A percentile compares a stretch with the other conserved stretches of the same genome.
These are phyloP conservation scores for Mellilla xanthometata DNA, from an alignment of 2,888 invertebrate genomes.

Conservation along the genomic window DNA sequence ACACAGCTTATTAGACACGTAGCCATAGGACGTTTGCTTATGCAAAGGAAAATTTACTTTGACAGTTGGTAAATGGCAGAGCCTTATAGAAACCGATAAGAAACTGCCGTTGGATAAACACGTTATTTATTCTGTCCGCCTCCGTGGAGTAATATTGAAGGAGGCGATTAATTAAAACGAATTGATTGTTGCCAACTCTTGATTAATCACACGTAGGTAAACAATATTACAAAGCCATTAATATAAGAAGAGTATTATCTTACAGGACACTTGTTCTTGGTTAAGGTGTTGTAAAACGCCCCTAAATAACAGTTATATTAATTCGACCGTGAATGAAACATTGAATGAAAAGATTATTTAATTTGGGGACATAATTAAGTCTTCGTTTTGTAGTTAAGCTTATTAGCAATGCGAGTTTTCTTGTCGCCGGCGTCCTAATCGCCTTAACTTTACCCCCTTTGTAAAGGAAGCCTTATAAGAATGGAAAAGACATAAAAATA, in stretches of 20 bases:
- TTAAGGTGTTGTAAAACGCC: too few relatives aligned
- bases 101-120: slow-evolving; percentile 10
- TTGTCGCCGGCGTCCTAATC: slow-evolving; percentile 20
- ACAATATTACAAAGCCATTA: not conserved
- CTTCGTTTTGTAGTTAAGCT: slow-evolving; percentile 18
- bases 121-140: slow-evolving; percentile 25
- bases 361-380: not conserved
- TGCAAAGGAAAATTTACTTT: slow-evolving; percentile 25
- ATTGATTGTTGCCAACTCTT: slow-evolving; percentile 1
- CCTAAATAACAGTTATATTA: too few relatives aligned
- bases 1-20: slow-evolving; percentile 32
- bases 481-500: not conserved
- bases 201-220: slow-evolving; percentile 6
- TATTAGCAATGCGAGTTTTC: slow-evolving; percentile 23
- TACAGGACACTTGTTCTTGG: too few relatives aligned
- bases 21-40: slow-evolving; percentile 21
- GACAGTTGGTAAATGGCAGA: slow-evolving; percentile 28
- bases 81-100: slow-evolving; percentile 19
- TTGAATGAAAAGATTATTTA: too few relatives aligned
- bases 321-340: too few relatives aligned
- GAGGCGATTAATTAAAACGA: slow-evolving; percentile 11
- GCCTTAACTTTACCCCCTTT: slow-evolving; percentile 25
- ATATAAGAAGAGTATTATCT: not conserved
- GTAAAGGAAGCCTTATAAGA: slow-evolving; percentile 21
- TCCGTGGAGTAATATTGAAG: slow-evolving; percentile 19